Conservation (phyloP, 2,113 vertebrate species). For the Sinocyclocheilus grahami region DNA sequence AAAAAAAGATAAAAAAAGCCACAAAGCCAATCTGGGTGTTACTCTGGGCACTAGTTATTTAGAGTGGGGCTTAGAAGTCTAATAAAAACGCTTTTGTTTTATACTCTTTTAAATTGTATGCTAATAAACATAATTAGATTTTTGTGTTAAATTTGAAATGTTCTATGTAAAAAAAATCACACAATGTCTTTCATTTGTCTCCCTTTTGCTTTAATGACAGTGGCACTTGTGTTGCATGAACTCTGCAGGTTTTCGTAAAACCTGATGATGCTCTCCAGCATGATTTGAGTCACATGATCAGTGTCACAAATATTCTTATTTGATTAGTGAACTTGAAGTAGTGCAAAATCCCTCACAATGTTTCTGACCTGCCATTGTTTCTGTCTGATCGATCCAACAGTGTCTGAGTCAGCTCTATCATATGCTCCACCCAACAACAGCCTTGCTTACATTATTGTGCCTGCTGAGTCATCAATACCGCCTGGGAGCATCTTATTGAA, state of each 20-base stretch:
- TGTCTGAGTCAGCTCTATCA: constrained; percentile 71
- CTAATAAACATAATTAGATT: no score
- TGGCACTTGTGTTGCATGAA: background rate
- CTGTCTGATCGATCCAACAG: constrained; percentile 68
- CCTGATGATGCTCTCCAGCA: background rate
- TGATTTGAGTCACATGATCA: background rate
- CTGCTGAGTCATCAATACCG: constrained; percentile 89
- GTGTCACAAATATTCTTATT: background rate
- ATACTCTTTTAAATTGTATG: no score
- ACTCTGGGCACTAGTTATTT: background rate
- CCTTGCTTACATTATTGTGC: constrained; percentile 85
- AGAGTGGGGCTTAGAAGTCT: background rate
- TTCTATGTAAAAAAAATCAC: background rate
- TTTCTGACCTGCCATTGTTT: constrained; percentile 52
- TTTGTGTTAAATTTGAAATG: no score
- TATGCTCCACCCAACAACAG: constrained; percentile 72
- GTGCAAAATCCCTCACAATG: background rate
- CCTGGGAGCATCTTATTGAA: constrained; percentile 94
- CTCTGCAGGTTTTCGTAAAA: background rate
- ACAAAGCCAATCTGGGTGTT: background rate
- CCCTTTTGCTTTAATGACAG: background rate
- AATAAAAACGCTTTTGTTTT: background rate
- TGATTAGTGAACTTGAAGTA: background rate
- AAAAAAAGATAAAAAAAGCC: background rate
- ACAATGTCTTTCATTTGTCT: background rate